Evolutionary conservation across 2,113 vertebrate species (phyloP), one percentile per base, ranked within the genome.

Genomic region (Ailurus styani): DNA sequence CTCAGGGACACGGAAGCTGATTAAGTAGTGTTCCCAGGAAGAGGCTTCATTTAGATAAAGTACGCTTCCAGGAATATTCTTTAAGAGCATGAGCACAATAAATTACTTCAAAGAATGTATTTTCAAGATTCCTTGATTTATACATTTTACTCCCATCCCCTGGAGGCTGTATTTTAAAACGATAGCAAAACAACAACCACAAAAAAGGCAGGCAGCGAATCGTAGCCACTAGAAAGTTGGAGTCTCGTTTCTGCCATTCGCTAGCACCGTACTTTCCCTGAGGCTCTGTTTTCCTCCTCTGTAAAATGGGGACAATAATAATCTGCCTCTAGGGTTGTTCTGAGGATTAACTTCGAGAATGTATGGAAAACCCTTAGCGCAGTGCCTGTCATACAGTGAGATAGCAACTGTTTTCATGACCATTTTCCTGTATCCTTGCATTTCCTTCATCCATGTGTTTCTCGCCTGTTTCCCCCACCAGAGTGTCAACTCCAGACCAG

Each of bases 381-480:
- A 34, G 62, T 5, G 27, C 60, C 70, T 15, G 13, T 55, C 93
- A 55, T 8, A 4, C 81, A 75, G 31, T 7, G 55, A 64, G 45
- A n/a, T 37, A 34, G 15, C 1, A 15, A 31, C 31, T n/a, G 8
- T 73, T 50, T 21, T 20, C 37, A 17, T 34, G 29, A 45, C 37
- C 57, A 5, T 10, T 21, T 40, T 62, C 54, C 31, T 12, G 13
- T 2, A 10, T 40, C 18, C 70, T n/a, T 45, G 13, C 54, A 37
- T 45, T 34, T 66, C 2, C 8, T 12, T 83, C 57, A 42, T 31
- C n/a, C 8, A 1, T 2, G 21, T 52, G 81, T 47, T 72, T 37
- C 27, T 17, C 0, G 0, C 3, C 21, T 2, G 3, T 60, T 18
- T 42, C 40, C 62, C 25, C 0, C 2, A 0, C 34, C 17, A 23